Evolutionary conservation across 2,113 vertebrate genomes (phyloP).

Genomic region (Antennarius striatus): DNA sequence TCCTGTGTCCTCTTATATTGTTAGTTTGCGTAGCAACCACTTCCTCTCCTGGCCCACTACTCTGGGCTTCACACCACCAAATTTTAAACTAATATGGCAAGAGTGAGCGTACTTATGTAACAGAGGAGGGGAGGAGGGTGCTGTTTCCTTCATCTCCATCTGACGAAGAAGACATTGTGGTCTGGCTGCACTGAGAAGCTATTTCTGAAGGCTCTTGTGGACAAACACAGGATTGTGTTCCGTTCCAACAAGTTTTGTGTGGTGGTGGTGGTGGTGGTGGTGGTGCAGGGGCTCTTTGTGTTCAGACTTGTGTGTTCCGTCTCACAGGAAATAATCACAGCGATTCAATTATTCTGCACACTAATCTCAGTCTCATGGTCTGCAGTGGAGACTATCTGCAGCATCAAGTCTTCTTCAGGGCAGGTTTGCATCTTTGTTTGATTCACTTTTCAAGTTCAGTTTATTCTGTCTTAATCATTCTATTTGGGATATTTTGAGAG

Average conservation of each 20-base stretch:
- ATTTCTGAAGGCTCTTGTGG: slow-evolving; percentile 26
- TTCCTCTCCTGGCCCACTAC: slow-evolving; percentile 60
- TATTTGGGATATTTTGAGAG: not conserved
- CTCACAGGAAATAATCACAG: slow-evolving; percentile 68
- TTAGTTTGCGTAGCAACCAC: slow-evolving; percentile 44
- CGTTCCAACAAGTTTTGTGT: slow-evolving; percentile 12
- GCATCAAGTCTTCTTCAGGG: slow-evolving; percentile 24
- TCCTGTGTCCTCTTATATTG: slow-evolving; percentile 51
- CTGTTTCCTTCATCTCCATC: slow-evolving; percentile 36
- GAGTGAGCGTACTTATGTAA: slow-evolving; percentile 74
- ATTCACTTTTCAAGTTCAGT: too few relatives aligned
- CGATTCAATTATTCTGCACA: slow-evolving; percentile 73
- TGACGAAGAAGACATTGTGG: slow-evolving; percentile 14
- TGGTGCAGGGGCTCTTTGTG: slow-evolving; percentile 7
- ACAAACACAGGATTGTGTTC: slow-evolving; percentile 34
- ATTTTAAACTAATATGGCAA: slow-evolving; percentile 78
- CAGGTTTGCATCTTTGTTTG: slow-evolving; percentile 28
- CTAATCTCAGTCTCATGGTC: slow-evolving; percentile 58
- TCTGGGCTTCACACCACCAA: slow-evolving; percentile 67
- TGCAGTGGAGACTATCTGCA: slow-evolving; percentile 24
- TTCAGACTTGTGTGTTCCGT: slow-evolving; percentile 36
- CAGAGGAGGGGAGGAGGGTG: slow-evolving; percentile 50
- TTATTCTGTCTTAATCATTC: not conserved
- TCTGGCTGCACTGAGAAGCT: slow-evolving; percentile 6
- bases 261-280: slow-evolving; percentile 43